A percentile compares a stretch with the other conserved stretches of the same genome.
These are phyloP conservation scores for Sebastes steindachneri DNA, from an alignment of 2,797 vertebrate species.

Conservation along the genomic window DNA sequence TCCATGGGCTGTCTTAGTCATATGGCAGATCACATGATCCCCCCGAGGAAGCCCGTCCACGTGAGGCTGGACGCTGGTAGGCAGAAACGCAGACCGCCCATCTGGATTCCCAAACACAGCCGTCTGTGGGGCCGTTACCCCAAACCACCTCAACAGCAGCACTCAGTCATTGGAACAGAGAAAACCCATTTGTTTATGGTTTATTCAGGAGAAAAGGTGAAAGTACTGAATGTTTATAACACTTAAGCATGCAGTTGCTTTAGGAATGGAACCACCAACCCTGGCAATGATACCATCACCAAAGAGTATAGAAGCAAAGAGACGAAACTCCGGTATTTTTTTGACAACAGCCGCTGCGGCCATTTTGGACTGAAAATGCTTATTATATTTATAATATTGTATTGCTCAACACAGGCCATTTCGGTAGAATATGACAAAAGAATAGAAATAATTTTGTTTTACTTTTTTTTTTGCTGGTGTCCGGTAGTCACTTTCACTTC, in stretches of 20 bases:
- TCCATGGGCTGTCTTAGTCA: conserved; percentile 38
- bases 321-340: too few relatives aligned
- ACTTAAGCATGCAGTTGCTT: background rate
- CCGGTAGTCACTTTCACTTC: too few relatives aligned
- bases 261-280: background rate
- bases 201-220: background rate
- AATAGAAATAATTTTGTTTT: too few relatives aligned
- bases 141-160: background rate
- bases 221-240: background rate
- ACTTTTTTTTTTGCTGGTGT: too few relatives aligned
- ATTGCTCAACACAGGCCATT: too few relatives aligned
- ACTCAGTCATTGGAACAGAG: background rate
- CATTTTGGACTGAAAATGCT: too few relatives aligned
- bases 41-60: background rate
- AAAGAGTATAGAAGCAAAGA: too few relatives aligned
- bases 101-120: conserved; percentile 6
- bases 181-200: background rate
- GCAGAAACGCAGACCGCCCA: background rate
- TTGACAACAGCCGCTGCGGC: too few relatives aligned
- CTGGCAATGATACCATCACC: background rate
- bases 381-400: too few relatives aligned
- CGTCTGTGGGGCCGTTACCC: background rate
- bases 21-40: conserved; percentile 55
- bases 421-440: too few relatives aligned
- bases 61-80: conserved; percentile 2